phyloP scores from a whole-genome alignment of 1,140 invertebrate species.

The Lysiphlebus fabarum region DNA sequence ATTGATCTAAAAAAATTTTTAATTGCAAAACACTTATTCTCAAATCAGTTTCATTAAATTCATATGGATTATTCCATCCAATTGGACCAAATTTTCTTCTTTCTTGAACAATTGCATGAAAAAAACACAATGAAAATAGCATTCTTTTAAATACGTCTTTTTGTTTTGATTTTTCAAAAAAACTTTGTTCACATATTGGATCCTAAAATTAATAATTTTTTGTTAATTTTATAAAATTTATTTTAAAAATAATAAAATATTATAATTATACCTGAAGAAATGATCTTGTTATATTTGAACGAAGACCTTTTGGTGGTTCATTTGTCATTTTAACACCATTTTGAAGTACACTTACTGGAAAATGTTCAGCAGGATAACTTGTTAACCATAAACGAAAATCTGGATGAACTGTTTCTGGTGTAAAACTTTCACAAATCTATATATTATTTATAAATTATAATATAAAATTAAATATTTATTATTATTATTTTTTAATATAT shows the following conservation, averaged over 20 bases:
- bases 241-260: conserved; percentile 22
- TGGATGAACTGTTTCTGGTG: conserved; percentile 73
- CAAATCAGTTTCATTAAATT: conserved; percentile 91
- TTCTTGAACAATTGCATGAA: conserved; percentile 90
- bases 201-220: conserved; percentile 54
- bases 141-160: conserved; percentile 76
- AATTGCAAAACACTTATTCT: conserved; percentile 81
- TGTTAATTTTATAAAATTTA: background rate
- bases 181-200: conserved; percentile 83
- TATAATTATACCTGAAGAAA: conserved; percentile 62
- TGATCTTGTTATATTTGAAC: conserved; percentile 71
- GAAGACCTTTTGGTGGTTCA: conserved; percentile 82
- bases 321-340: conserved; percentile 96
- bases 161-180: conserved; percentile 82
- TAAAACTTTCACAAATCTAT: conserved; percentile 76
- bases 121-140: conserved; percentile 86
- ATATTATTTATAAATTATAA: conserved; percentile 1
- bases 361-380: conserved; percentile 83
- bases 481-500: conserved; percentile 16
- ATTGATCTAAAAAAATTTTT: conserved; percentile 86
- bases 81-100: conserved; percentile 88
- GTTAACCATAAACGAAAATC: conserved; percentile 92
- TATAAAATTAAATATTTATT: background rate
- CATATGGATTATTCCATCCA: conserved; percentile 94
- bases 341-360: conserved; percentile 89